Conservation (phyloP, 2,797 vertebrate genomes). For the Anguilla pacifica region DNA sequence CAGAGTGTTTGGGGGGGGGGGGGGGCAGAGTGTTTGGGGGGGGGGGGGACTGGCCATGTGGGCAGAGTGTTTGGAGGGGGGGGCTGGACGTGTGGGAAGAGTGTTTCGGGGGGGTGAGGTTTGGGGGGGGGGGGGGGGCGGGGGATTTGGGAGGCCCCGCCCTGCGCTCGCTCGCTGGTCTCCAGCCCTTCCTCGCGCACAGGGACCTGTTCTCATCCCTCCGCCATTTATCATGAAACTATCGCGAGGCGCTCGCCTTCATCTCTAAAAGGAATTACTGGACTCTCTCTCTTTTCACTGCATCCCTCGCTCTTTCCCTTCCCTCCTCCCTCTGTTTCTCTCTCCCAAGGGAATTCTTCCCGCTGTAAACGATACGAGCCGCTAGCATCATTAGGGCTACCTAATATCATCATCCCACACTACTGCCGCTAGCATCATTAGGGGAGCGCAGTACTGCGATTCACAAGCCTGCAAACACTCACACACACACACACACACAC, state of each 20-base stretch:
- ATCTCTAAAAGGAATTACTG: slow-evolving; percentile 50
- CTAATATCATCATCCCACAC: too few relatives aligned
- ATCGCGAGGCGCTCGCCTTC: neutral
- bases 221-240: slow-evolving; percentile 21
- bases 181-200: slow-evolving; percentile 28
- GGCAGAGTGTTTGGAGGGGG: too few relatives aligned
- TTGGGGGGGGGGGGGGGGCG: slow-evolving; percentile 17
- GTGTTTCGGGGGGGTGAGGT: neutral
- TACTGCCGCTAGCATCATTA: slow-evolving; percentile 3
- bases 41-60: too few relatives aligned
- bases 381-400: too few relatives aligned
- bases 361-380: neutral
- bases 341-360: neutral
- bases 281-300: slow-evolving; percentile 24
- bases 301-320: slow-evolving; percentile 40
- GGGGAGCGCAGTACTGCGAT: neutral
- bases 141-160: neutral
- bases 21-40: too few relatives aligned
- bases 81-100: neutral
- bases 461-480: neutral
- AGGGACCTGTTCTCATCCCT: slow-evolving; percentile 21
- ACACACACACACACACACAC: neutral
- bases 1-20: too few relatives aligned
- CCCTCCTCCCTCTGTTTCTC: neutral
- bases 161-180: slow-evolving; percentile 17